Conservation (phyloP, 2,797 vertebrate genomes). For the Spinus pinus region DNA sequence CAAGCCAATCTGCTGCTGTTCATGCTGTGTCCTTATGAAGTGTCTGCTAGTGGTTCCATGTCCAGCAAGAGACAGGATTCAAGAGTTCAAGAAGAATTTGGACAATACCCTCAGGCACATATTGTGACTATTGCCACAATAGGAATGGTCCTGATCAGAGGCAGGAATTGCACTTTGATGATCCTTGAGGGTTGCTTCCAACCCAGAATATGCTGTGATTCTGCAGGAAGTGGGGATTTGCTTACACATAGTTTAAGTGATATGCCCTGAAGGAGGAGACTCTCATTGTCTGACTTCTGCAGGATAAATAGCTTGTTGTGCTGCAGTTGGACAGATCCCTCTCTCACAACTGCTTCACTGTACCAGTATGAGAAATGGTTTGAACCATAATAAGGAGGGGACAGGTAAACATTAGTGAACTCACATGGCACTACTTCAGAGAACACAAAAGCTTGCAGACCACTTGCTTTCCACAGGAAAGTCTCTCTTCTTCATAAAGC, state of each 20-base stretch:
- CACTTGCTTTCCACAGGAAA: neutral
- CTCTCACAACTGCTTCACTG: neutral
- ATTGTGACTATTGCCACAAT: neutral
- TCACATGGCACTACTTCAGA: neutral
- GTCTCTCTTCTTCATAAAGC: neutral
- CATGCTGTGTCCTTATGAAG: neutral
- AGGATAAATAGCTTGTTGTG: neutral
- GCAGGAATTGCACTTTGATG: neutral
- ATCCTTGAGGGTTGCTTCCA: neutral
- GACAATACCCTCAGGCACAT: too few species aligned
- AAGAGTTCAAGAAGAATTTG: neutral
- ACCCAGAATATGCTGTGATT: neutral
- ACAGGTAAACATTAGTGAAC: neutral
- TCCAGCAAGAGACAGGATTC: neutral
- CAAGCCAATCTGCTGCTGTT: neutral
- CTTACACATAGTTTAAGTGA: neutral
- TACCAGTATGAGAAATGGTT: neutral
- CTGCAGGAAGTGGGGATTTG: neutral
- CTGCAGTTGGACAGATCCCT: neutral
- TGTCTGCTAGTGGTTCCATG: fast-evolving
- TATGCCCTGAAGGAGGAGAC: neutral
- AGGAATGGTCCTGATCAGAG: too few species aligned
- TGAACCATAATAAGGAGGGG: neutral
- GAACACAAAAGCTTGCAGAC: neutral
- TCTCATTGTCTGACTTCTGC: neutral